These are phyloP conservation scores for Zaprionus nigranus DNA, from an alignment of 1,140 invertebrate species.

Conservation along the genomic window DNA sequence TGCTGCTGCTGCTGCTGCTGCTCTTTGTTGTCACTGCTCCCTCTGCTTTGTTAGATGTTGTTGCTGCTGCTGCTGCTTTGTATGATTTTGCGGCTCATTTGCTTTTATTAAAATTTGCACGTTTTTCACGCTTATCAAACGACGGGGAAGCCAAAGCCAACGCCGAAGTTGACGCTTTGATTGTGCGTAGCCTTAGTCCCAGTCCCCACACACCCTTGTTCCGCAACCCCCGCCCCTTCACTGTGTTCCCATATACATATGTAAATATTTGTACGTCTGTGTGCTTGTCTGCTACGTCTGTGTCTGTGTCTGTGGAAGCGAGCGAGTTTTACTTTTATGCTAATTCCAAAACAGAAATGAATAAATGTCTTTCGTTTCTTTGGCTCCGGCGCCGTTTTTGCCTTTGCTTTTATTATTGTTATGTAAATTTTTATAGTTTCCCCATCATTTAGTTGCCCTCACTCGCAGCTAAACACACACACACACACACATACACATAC, in stretches of 20 bases:
- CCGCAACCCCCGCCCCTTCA: too few relatives aligned
- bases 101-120: constrained; percentile 80
- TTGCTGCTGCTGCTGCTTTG: constrained; percentile 41
- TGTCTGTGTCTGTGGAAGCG: constrained; percentile 29
- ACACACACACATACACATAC: constrained; percentile 1
- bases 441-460: constrained; percentile 75
- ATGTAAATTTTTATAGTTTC: constrained; percentile 83
- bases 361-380: constrained; percentile 71
- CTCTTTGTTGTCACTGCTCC: constrained; percentile 20
- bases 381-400: constrained; percentile 43
- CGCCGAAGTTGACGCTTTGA: constrained; percentile 57
- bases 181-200: constrained; percentile 50
- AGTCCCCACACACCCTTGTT: too few relatives aligned
- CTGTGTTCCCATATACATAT: constrained; percentile 1
- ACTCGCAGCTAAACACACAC: constrained; percentile 23
- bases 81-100: constrained; percentile 81
- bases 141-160: constrained; percentile 30
- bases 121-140: constrained; percentile 78
- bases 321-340: constrained; percentile 73
- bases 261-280: constrained; percentile 14
- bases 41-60: constrained; percentile 15
- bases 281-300: constrained; percentile 24
- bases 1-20: constrained; percentile 35
- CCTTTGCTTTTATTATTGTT: constrained; percentile 78
- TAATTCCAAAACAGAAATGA: constrained; percentile 78